A percentile compares a stretch with the other conserved stretches of the same genome.
Evolutionary conservation across 1,140 invertebrate species (phyloP).

Genomic region (Drosophila lowei): DNA sequence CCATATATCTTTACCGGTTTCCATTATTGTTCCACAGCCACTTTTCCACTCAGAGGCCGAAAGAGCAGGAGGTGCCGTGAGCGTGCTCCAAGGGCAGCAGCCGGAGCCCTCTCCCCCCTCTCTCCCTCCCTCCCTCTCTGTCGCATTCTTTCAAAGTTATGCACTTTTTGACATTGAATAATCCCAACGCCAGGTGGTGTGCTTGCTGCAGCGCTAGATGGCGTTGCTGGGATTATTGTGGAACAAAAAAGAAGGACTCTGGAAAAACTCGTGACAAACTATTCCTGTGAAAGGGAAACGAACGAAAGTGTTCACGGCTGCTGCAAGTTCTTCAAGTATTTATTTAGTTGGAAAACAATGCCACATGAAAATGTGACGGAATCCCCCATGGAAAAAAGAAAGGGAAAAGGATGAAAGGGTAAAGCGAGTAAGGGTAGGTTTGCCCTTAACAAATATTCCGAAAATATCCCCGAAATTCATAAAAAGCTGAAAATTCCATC

Average conservation of each 20-base stretch:
- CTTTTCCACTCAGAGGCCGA: slow-evolving; percentile 7
- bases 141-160: slow-evolving; percentile 21
- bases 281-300: slow-evolving; percentile 34
- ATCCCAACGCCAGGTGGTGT: slow-evolving; percentile 37
- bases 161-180: slow-evolving; percentile 28
- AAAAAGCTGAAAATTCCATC: too few relatives aligned
- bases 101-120: background rate
- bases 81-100: background rate
- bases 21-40: slow-evolving; percentile 46
- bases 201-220: slow-evolving; percentile 23
- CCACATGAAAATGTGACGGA: too few relatives aligned
- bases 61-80: slow-evolving; percentile 8
- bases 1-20: slow-evolving; percentile 63
- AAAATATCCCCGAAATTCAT: too few relatives aligned
- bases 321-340: slow-evolving; percentile 10
- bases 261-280: slow-evolving; percentile 8
- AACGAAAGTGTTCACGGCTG: slow-evolving; percentile 25
- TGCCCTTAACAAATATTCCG: too few relatives aligned
- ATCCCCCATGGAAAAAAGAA: too few relatives aligned
- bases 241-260: slow-evolving; percentile 1
- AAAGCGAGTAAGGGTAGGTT: too few relatives aligned
- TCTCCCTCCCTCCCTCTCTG: background rate
- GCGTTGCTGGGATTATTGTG: slow-evolving; percentile 24
- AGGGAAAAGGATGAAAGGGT: too few relatives aligned
- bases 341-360: slow-evolving; percentile 20